Conservation (phyloP, 1,140 invertebrate species). For the Procambarus clarkii region DNA sequence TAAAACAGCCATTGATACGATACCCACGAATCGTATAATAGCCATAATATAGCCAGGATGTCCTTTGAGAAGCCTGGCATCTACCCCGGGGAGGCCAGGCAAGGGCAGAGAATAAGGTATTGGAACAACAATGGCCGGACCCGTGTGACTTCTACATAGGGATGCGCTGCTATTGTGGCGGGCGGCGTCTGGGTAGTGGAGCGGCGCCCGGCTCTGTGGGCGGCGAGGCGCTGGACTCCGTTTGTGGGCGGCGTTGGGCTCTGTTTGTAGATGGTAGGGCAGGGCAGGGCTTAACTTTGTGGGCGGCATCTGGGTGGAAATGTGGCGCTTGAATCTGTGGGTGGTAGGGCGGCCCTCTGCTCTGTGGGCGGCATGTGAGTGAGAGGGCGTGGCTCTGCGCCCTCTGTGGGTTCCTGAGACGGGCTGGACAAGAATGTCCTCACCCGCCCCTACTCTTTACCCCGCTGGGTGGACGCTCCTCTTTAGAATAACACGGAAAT, state of each 20-base stretch:
- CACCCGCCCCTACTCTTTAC: constrained; percentile 1
- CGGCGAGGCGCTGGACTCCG: background rate
- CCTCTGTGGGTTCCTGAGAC: too few species aligned
- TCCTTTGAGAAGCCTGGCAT: constrained; percentile 30
- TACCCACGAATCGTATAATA: constrained; percentile 34
- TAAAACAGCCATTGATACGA: constrained; percentile 45
- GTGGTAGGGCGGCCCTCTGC: too few species aligned
- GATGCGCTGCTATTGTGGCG: constrained; percentile 36
- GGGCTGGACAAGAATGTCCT: constrained; percentile 40
- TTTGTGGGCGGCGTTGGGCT: constrained; percentile 17
- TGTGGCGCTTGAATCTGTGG: too few species aligned
- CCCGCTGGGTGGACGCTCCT: constrained; percentile 25
- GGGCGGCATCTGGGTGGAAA: too few species aligned
- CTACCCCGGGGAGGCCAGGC: constrained; percentile 29
- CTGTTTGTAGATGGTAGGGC: constrained; percentile 24
- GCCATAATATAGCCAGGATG: constrained; percentile 26
- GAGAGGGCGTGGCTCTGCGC: too few species aligned
- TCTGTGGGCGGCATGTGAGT: too few species aligned
- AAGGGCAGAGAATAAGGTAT: constrained; percentile 59
- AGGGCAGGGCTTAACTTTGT: too few species aligned
- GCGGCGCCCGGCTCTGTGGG: background rate
- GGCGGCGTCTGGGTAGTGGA: background rate
- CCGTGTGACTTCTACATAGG: constrained; percentile 53
- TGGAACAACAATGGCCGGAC: constrained; percentile 41
- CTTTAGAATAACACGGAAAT: constrained; percentile 51